These are phyloP conservation scores for Rambutsinella grinnellia DNA, from an alignment of 2,888 invertebrate species.

Conservation along the genomic window DNA sequence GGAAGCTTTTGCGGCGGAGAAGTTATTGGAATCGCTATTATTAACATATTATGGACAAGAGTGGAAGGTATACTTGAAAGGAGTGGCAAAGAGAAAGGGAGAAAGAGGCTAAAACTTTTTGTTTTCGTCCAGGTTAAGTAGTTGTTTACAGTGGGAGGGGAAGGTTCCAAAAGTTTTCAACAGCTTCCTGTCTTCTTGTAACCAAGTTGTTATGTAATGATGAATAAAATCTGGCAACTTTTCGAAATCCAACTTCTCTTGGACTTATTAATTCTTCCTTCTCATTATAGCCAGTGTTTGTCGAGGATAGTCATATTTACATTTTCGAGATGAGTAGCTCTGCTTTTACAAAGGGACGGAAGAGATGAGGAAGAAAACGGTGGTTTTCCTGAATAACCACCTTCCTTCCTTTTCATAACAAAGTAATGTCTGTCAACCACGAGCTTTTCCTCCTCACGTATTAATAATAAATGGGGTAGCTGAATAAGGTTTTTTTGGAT, in stretches of 20 bases:
- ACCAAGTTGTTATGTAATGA: not conserved
- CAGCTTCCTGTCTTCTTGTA: too few species aligned
- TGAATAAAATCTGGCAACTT: not conserved
- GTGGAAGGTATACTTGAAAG: too few species aligned
- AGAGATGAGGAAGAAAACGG: not conserved
- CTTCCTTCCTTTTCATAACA: not conserved
- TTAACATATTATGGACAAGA: too few species aligned
- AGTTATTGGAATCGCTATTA: too few species aligned
- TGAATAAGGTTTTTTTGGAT: not conserved
- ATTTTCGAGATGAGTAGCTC: too few species aligned
- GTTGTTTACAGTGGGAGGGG: too few species aligned
- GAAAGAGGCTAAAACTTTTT: too few species aligned
- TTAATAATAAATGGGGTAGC: not conserved
- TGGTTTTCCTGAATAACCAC: not conserved
- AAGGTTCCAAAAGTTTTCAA: too few species aligned
- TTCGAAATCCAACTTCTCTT: not conserved
- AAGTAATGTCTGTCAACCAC: not conserved
- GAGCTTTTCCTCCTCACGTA: not conserved
- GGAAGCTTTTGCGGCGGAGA: too few species aligned
- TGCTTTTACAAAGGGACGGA: too few species aligned
- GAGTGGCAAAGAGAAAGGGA: too few species aligned
- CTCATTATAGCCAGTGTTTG: not conserved
- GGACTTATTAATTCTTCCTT: not conserved
- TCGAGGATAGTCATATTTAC: not conserved
- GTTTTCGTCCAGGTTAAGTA: too few species aligned